These are phyloP conservation scores for Apotomis betuletana DNA, from an alignment of 2,888 invertebrate species.

Conservation along the genomic window DNA sequence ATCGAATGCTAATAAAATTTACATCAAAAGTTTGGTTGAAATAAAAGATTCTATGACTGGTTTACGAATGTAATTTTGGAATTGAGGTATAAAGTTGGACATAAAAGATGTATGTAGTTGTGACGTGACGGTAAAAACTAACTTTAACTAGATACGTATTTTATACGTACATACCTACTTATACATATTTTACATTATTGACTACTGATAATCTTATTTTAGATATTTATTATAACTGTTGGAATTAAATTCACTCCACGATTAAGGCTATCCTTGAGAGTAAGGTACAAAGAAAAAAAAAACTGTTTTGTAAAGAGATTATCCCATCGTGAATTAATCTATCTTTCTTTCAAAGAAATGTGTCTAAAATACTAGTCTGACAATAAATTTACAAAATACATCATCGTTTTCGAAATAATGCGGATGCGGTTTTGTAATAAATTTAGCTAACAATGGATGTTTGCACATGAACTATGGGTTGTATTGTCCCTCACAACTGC, in stretches of 20 bases:
- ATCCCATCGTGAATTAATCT: too few relatives aligned
- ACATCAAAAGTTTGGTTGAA: constrained; percentile 8
- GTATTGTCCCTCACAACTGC: neutral
- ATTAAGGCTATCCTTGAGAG: too few relatives aligned
- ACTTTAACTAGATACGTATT: too few relatives aligned
- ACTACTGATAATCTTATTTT: too few relatives aligned
- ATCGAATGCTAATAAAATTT: constrained; percentile 29
- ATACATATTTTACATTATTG: neutral
- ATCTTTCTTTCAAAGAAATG: too few relatives aligned
- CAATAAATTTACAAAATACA: neutral
- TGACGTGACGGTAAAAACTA: neutral
- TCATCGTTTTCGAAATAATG: neutral
- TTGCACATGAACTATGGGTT: neutral
- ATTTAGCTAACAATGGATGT: constrained; percentile 8
- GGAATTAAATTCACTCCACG: too few relatives aligned
- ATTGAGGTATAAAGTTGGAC: constrained; percentile 19
- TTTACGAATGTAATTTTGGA: constrained; percentile 27
- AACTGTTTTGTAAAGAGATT: too few relatives aligned
- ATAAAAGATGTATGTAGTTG: constrained; percentile 16
- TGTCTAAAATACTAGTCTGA: too few relatives aligned
- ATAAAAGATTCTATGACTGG: constrained; percentile 16
- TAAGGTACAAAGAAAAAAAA: too few relatives aligned
- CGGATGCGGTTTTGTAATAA: neutral
- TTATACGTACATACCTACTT: neutral
- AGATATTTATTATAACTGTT: too few relatives aligned